A percentile compares a stretch with the other conserved stretches of the same genome.
These are phyloP conservation scores for Cheilosia urbana DNA, from an alignment of 2,888 invertebrate species.

Conservation along the genomic window DNA sequence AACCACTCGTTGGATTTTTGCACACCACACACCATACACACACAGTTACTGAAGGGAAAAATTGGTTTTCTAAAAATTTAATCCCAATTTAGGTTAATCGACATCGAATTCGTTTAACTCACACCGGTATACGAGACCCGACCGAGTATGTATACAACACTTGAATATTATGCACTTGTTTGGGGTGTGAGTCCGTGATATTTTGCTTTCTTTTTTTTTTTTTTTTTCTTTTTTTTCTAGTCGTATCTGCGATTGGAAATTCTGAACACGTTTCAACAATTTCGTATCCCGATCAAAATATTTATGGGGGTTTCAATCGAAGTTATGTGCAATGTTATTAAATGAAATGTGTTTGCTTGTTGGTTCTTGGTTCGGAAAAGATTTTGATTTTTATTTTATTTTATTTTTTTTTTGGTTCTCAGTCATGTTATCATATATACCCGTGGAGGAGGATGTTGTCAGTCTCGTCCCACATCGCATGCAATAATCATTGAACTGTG, in stretches of 20 bases:
- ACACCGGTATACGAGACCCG: slow-evolving; percentile 35
- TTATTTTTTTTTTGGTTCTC: not conserved
- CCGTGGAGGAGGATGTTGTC: no score
- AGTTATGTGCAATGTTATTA: slow-evolving; percentile 75
- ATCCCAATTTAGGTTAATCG: slow-evolving; percentile 76
- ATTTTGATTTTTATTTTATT: slow-evolving; percentile 62
- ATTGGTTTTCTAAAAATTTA: slow-evolving; percentile 76
- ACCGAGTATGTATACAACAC: slow-evolving; percentile 15
- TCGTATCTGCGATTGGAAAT: slow-evolving; percentile 71
- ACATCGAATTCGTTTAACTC: slow-evolving; percentile 74
- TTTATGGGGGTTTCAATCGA: slow-evolving; percentile 72
- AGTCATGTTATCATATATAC: no score
- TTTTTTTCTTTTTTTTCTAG: slow-evolving; percentile 2
- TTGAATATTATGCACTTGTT: slow-evolving; percentile 30
- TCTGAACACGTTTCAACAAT: slow-evolving; percentile 77
- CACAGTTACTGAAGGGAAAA: slow-evolving; percentile 64
- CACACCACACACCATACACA: slow-evolving; percentile 9
- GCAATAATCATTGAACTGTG: slow-evolving; percentile 65
- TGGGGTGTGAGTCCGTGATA: slow-evolving; percentile 40
- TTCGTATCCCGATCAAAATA: slow-evolving; percentile 74
- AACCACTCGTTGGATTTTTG: not conserved
- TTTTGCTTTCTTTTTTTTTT: not conserved
- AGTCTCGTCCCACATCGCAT: slow-evolving; percentile 33
- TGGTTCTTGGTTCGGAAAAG: slow-evolving; percentile 47
- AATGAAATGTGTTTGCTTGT: slow-evolving; percentile 73